phyloP scores from a whole-genome alignment of 1,140 invertebrate genomes.

The Ditylenchus dipsaci region DNA sequence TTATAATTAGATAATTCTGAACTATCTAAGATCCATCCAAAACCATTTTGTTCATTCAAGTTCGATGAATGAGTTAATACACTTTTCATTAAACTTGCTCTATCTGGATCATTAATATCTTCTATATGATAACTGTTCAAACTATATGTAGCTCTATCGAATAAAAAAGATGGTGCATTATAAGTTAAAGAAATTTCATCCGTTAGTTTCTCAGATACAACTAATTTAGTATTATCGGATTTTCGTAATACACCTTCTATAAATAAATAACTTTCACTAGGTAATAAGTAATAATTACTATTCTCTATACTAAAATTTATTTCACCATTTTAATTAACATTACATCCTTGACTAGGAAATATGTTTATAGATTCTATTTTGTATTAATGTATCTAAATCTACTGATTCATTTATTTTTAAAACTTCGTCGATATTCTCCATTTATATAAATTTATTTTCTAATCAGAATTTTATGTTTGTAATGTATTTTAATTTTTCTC shows the following conservation, averaged over 20 bases:
- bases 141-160: constrained; percentile 12
- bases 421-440: constrained; percentile 14
- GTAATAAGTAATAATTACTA: constrained; percentile 28
- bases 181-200: constrained; percentile 14
- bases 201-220: background rate
- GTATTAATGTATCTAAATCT: constrained; percentile 23
- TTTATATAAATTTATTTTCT: too few relatives aligned
- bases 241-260: constrained; percentile 27
- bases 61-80: constrained; percentile 27
- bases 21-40: constrained; percentile 28
- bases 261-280: constrained; percentile 38
- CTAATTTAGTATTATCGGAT: constrained; percentile 5
- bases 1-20: constrained; percentile 9
- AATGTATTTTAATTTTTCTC: too few relatives aligned
- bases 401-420: constrained; percentile 25
- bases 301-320: constrained; percentile 37
- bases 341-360: constrained; percentile 29
- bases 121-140: constrained; percentile 5
- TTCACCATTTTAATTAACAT: constrained; percentile 39
- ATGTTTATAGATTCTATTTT: constrained; percentile 30
- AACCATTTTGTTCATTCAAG: constrained; percentile 30
- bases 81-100: constrained; percentile 34
- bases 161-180: constrained; percentile 18
- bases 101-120: constrained; percentile 26
- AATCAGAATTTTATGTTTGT: too few relatives aligned